Conservation (phyloP, 2,113 vertebrate species). For the Mormyrus iriodes region DNA sequence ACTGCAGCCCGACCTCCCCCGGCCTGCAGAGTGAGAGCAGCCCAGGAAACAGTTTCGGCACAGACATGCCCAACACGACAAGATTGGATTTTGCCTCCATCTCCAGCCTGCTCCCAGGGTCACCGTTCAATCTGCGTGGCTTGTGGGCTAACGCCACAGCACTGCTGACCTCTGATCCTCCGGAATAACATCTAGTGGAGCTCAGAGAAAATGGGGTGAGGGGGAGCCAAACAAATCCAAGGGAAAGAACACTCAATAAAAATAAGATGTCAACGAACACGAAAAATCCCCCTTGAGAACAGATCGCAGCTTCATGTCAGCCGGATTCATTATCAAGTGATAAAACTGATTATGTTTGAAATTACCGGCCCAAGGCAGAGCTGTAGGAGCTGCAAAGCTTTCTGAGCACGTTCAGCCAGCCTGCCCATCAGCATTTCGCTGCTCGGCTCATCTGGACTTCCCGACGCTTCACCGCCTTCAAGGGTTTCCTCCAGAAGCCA, state of each 20-base stretch:
- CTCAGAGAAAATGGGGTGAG: neutral
- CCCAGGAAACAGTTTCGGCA: neutral
- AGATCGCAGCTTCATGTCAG: neutral
- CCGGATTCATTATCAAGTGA: neutral
- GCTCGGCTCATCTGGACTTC: neutral
- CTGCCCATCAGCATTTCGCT: neutral
- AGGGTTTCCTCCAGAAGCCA: neutral
- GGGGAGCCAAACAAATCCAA: neutral
- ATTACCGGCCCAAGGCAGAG: neutral
- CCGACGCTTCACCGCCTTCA: neutral
- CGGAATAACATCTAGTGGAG: neutral
- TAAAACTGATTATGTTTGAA: slow-evolving; percentile 11
- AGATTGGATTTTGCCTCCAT: neutral
- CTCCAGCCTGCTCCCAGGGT: neutral
- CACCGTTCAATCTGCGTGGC: neutral
- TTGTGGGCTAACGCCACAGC: neutral
- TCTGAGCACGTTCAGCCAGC: neutral
- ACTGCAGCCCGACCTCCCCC: neutral
- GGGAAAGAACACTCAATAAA: neutral
- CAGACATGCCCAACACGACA: neutral
- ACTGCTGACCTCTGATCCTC: neutral
- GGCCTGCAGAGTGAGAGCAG: neutral
- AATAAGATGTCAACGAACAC: neutral
- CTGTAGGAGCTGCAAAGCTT: neutral
- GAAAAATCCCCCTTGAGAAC: neutral